A percentile compares a stretch with the other conserved stretches of the same genome.
phyloP scores from a whole-genome alignment of 2,888 invertebrate genomes.

The Melanostoma scalare region DNA sequence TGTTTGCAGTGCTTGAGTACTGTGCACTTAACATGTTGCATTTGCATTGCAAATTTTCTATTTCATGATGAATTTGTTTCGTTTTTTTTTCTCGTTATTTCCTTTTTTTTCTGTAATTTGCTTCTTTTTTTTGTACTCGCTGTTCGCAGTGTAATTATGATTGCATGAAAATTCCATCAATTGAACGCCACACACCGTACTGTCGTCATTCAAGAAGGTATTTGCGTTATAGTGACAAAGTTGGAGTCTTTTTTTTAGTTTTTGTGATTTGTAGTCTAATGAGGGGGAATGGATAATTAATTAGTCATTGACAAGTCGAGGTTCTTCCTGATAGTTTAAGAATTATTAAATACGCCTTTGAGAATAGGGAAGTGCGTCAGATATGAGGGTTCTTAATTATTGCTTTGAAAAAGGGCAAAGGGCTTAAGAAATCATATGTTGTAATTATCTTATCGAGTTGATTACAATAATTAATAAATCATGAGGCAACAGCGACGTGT shows the following conservation, averaged over 20 bases:
- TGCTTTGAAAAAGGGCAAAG: too few relatives aligned
- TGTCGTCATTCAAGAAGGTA: background rate
- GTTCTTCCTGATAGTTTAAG: constrained; percentile 24
- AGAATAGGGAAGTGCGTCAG: too few relatives aligned
- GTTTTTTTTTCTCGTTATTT: background rate
- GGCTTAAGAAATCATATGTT: too few relatives aligned
- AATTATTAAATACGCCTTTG: background rate
- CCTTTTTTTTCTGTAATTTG: constrained; percentile 7
- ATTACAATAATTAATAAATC: too few relatives aligned
- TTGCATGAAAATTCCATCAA: constrained; percentile 59
- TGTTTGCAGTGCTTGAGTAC: constrained; percentile 5
- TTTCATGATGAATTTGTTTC: constrained; percentile 54
- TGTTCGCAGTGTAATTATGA: constrained; percentile 38
- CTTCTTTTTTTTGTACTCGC: background rate
- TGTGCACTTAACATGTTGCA: constrained; percentile 59
- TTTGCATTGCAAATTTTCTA: constrained; percentile 65
- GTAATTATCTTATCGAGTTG: too few relatives aligned
- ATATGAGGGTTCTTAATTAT: too few relatives aligned
- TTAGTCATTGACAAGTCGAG: constrained; percentile 50
- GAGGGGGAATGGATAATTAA: constrained; percentile 22
- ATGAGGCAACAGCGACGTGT: too few relatives aligned
- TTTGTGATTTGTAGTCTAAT: constrained; percentile 8
- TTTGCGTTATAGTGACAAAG: constrained; percentile 26
- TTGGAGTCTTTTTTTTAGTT: constrained; percentile 7
- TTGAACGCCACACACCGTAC: constrained; percentile 38